These are phyloP conservation scores for Halocaridina rubra DNA, from an alignment of 2,888 invertebrate genomes.

Conservation along the genomic window DNA sequence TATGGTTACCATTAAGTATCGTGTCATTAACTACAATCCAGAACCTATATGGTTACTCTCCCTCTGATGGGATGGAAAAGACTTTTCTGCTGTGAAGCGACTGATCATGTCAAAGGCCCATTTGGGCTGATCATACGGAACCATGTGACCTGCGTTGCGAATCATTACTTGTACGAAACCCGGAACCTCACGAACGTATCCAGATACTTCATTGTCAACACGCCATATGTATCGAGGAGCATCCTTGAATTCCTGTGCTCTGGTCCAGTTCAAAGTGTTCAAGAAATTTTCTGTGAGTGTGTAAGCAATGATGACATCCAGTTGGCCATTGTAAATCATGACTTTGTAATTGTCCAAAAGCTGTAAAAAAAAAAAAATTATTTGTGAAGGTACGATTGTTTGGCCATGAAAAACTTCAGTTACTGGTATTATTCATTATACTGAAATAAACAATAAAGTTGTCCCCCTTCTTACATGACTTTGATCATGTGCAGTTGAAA, in stretches of 20 bases:
- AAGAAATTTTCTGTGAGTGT: constrained; percentile 86
- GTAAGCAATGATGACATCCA: constrained; percentile 83
- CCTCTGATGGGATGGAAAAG: background rate
- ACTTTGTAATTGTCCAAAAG: background rate
- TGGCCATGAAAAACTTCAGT: no score
- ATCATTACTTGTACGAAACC: constrained; percentile 81
- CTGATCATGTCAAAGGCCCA: constrained; percentile 81
- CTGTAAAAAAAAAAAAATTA: background rate
- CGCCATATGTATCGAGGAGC: constrained; percentile 79
- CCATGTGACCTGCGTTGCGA: constrained; percentile 85
- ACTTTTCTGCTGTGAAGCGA: background rate
- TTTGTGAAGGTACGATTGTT: no score
- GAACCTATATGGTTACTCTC: background rate
- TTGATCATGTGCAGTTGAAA: no score
- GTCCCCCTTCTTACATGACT: no score
- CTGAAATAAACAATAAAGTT: no score
- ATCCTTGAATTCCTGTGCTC: constrained; percentile 75
- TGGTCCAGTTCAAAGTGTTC: constrained; percentile 77
- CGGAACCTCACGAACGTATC: constrained; percentile 79
- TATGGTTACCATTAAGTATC: no score
- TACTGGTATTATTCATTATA: no score
- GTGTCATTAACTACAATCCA: no score
- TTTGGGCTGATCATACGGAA: constrained; percentile 82
- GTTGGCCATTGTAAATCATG: background rate
- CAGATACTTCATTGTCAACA: constrained; percentile 75